These are phyloP conservation scores for Drosophila oshimai DNA, from an alignment of 1,140 invertebrate species.

Conservation along the genomic window DNA sequence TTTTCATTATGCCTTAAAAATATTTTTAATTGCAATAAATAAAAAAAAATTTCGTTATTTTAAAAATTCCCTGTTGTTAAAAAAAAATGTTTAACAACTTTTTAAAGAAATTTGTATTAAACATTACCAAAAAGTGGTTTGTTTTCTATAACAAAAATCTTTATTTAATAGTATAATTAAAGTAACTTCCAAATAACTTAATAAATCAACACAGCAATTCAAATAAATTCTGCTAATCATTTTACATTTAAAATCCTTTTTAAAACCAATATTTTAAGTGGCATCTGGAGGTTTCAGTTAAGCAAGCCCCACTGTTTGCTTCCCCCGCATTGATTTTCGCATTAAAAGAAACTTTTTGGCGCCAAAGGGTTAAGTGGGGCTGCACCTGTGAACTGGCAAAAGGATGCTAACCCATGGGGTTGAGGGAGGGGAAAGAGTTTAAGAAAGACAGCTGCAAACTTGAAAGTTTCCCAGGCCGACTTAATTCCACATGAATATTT, in stretches of 20 bases:
- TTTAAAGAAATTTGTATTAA: background rate
- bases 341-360: conserved; percentile 56
- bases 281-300: too few relatives aligned
- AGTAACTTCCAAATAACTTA: too few relatives aligned
- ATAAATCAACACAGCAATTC: too few relatives aligned
- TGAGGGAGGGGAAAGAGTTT: background rate
- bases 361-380: conserved; percentile 60
- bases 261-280: background rate
- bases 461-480: conserved; percentile 59
- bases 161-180: too few relatives aligned
- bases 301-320: conserved; percentile 1
- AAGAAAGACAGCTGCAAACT: conserved; percentile 31
- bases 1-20: too few relatives aligned
- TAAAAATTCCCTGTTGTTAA: too few relatives aligned
- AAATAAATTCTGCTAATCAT: background rate
- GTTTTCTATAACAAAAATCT: too few relatives aligned
- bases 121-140: too few relatives aligned
- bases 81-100: too few relatives aligned
- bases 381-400: conserved; percentile 64
- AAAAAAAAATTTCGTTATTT: too few relatives aligned
- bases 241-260: too few relatives aligned
- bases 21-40: background rate
- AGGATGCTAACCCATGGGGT: conserved; percentile 31
- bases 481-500: conserved; percentile 52
- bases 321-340: conserved; percentile 66